phyloP scores from a whole-genome alignment of 2,888 invertebrate genomes.

The Drosophila multiciliata region DNA sequence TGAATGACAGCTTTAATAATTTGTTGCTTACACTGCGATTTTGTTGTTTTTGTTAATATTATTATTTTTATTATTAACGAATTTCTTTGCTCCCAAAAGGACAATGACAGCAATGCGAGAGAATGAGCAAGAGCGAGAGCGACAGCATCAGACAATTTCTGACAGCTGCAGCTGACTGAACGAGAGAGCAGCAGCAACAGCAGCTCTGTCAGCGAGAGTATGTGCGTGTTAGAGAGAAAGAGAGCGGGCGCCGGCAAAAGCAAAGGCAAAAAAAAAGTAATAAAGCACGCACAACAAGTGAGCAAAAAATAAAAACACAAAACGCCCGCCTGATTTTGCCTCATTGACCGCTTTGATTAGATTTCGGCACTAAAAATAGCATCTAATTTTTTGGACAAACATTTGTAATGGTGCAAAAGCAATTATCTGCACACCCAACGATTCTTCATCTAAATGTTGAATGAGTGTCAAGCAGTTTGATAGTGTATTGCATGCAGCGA shows the following conservation, averaged over 20 bases:
- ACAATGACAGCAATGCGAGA: conserved; percentile 46
- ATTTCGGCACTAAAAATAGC: conserved; percentile 34
- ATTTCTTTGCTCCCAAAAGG: conserved; percentile 44
- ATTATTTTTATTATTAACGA: conserved; percentile 43
- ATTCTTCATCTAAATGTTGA: conserved; percentile 14
- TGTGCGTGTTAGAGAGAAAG: conserved; percentile 7
- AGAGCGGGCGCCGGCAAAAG: conserved; percentile 43
- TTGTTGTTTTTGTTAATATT: conserved; percentile 37
- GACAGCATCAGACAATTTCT: conserved; percentile 25
- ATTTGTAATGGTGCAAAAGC: conserved; percentile 14
- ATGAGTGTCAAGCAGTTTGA: conserved; percentile 41
- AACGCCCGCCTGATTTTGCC: conserved; percentile 27
- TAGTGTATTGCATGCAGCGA: conserved; percentile 21
- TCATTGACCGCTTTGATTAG: conserved; percentile 35
- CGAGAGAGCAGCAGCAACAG: conserved; percentile 7
- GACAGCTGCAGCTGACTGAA: conserved; percentile 37
- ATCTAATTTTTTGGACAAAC: conserved; percentile 19
- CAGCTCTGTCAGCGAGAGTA: conserved; percentile 2
- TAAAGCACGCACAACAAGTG: conserved; percentile 67
- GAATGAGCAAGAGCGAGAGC: conserved; percentile 19
- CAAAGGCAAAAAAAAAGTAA: conserved; percentile 18
- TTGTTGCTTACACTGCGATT: conserved; percentile 47
- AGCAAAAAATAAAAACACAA: conserved; percentile 45
- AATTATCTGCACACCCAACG: background rate
- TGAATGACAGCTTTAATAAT: conserved; percentile 23